Base-by-base conservation (phyloP, 2,113 vertebrate species). In the Pluvianellus socialis region DNA sequence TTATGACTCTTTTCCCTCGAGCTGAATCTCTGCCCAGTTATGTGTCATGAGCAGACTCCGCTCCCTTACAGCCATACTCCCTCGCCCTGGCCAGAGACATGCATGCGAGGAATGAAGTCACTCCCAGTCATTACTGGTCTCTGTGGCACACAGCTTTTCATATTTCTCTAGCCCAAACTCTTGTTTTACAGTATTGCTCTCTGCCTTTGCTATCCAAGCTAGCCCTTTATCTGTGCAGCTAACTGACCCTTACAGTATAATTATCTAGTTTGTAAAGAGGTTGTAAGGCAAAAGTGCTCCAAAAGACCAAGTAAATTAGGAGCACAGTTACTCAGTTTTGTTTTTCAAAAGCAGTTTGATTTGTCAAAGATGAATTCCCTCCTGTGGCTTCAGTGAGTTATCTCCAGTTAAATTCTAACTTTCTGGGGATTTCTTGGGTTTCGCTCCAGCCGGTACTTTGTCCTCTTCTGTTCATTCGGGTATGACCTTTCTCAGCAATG, bases 71-170 rank as follows among this genome's bases (percentile, higher is more conserved):
- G 81, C 30, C 56, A 0, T 21, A 63, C 59, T 94, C 88, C 89
- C 67, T 65, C 12, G 2, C 76, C 56, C 87, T 81, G 93, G 81
- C 66, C 67, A n/a, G 94, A 77, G 74, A 94, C 9, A 17, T 47
- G 90, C 61, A 82, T 52, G 75, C 0, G 2, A 94, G 87, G 94
- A 97, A 95, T 92, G 90, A 95, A 94, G 87, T 85, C 94, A 79
- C 93, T 97, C 93, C 94, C 87, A 97, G 89, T 32, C 59, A 12
- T 93, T 90, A 94, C 33, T 80, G 84, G 47, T 86, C 91, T 94
- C 91, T 82, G 53, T 50, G 53, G 80, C 45, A 62, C 56, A 84
- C 2, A 3, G 73, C 30, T 94, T 84, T 87, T 90, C 70, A 28
- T 42, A 81, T 59, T 91, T 87, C 87, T 87, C 44, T 38, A 67